phyloP scores from a whole-genome alignment of 2,888 invertebrate species.

The Catonia carolina region DNA sequence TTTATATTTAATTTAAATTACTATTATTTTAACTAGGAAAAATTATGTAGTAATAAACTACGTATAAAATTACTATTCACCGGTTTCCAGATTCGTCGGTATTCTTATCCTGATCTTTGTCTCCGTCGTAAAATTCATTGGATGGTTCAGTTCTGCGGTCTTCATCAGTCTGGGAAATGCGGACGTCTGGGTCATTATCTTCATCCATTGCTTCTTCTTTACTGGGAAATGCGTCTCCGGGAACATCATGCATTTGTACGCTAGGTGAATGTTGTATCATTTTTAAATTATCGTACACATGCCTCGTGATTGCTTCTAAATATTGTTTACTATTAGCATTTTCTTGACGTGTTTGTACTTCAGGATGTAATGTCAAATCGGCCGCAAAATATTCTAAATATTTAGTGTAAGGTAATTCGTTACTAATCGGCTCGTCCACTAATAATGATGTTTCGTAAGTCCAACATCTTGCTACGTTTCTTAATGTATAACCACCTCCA shows the following conservation, averaged over 20 bases:
- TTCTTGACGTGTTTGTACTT: slow-evolving; percentile 75
- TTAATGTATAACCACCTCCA: slow-evolving; percentile 78
- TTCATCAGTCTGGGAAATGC: slow-evolving; percentile 67
- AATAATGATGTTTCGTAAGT: slow-evolving; percentile 95
- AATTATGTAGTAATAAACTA: too few species aligned
- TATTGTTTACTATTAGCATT: slow-evolving; percentile 96
- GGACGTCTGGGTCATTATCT: slow-evolving; percentile 75
- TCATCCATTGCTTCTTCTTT: slow-evolving; percentile 52
- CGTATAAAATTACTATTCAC: too few species aligned
- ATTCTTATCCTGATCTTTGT: slow-evolving; percentile 69
- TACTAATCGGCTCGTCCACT: slow-evolving; percentile 85
- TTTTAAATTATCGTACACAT: slow-evolving; percentile 87
- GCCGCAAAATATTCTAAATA: slow-evolving; percentile 97
- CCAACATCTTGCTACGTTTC: slow-evolving; percentile 98
- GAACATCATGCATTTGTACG: slow-evolving; percentile 96
- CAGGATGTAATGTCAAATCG: slow-evolving; percentile 93
- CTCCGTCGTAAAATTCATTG: slow-evolving; percentile 86
- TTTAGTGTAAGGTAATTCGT: slow-evolving; percentile 92
- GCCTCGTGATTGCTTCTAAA: slow-evolving; percentile 77
- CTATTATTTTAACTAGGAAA: too few species aligned
- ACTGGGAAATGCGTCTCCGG: slow-evolving; percentile 48
- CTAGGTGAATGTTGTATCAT: slow-evolving; percentile 90
- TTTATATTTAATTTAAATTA: too few species aligned
- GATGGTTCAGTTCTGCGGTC: slow-evolving; percentile 76
- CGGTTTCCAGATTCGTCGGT: too few species aligned